Percentiles rank a stretch among this genome's conserved stretches.
Evolutionary conservation across 2,113 vertebrate species (phyloP).

Genomic region (Bos javanicus): DNA sequence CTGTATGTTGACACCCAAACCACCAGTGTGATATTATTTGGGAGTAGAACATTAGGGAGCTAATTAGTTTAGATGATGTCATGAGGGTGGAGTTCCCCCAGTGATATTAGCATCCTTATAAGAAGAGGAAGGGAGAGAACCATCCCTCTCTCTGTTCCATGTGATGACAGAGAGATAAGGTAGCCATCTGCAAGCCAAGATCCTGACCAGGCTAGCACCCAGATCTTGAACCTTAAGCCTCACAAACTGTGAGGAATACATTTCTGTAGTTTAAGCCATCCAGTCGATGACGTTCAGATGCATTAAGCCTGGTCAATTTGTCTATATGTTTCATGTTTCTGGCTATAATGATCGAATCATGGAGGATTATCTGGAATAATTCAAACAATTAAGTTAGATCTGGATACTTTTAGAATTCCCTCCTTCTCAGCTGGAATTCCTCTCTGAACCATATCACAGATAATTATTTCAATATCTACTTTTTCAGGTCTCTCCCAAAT

Average conservation of each 20-base stretch:
- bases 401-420: not conserved
- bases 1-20: not conserved
- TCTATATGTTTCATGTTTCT: not conserved
- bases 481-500: not conserved
- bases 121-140: not conserved
- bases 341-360: not conserved
- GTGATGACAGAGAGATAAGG: not conserved
- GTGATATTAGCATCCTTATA: not conserved
- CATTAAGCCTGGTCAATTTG: not conserved
- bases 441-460: not conserved
- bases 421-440: not conserved
- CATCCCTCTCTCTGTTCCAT: not conserved
- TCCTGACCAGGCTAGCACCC: not conserved
- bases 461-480: not conserved
- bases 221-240: not conserved
- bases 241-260: not conserved
- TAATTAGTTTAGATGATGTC: not conserved
- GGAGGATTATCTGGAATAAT: not conserved
- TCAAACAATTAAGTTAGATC: not conserved
- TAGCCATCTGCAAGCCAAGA: not conserved
- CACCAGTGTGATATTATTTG: not conserved
- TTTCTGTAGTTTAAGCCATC: not conserved
- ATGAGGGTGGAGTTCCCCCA: not conserved
- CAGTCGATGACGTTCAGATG: not conserved
- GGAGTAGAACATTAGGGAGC: not conserved